Evolutionary conservation across 2,113 vertebrate species (phyloP).

Genomic region (Reinhardtius hippoglossoides): DNA sequence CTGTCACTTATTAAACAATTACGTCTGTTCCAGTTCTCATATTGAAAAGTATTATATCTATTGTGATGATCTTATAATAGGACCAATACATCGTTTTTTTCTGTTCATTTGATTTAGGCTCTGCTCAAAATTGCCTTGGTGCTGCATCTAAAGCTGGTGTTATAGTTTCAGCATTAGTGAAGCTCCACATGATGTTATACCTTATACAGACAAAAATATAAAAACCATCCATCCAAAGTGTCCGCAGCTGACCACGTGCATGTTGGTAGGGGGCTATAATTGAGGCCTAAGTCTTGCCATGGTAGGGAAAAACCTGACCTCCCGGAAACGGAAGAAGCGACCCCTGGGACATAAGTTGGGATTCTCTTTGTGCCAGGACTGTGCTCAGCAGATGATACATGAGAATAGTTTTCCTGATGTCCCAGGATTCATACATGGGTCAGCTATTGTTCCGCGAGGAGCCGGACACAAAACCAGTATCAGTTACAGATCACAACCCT

Average conservation of each 20-base stretch:
- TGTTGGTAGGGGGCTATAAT: not conserved
- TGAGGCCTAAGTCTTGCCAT: not conserved
- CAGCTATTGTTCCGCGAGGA: constrained; percentile 27
- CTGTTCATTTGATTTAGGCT: too few species aligned
- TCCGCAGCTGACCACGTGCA: too few species aligned
- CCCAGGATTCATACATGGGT: constrained; percentile 12
- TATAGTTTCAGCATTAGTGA: too few species aligned
- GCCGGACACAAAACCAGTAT: constrained; percentile 20
- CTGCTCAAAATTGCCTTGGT: too few species aligned
- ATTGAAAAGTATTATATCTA: too few species aligned
- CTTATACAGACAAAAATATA: too few species aligned
- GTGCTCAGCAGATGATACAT: not conserved
- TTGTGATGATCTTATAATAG: too few species aligned
- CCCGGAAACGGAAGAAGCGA: not conserved
- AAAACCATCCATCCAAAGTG: not conserved
- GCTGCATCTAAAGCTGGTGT: too few species aligned
- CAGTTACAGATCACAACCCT: constrained; percentile 36
- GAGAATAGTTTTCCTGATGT: constrained; percentile 11
- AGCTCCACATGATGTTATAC: too few species aligned
- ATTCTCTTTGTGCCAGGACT: not conserved
- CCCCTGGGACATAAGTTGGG: not conserved
- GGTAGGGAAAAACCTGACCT: not conserved
- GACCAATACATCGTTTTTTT: too few species aligned
- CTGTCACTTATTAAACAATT: too few species aligned
- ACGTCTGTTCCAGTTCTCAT: too few species aligned